phyloP scores from a whole-genome alignment of 2,888 invertebrate species.

The Drosophila mercatorum region DNA sequence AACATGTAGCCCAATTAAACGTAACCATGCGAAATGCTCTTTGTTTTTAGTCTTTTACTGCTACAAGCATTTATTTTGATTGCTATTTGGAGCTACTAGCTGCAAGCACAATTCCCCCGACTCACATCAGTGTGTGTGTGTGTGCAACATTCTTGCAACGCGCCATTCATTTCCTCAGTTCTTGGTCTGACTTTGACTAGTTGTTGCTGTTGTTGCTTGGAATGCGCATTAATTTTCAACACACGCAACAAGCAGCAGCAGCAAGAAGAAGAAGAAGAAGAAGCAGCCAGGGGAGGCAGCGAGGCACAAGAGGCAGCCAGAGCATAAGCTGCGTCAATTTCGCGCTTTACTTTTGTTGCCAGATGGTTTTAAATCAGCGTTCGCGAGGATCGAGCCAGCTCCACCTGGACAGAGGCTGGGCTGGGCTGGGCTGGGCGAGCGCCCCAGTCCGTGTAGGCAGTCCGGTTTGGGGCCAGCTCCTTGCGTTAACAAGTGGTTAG shows the following conservation, averaged over 20 bases:
- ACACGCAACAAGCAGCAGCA: slow-evolving; percentile 57
- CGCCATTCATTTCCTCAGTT: slow-evolving; percentile 68
- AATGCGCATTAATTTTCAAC: slow-evolving; percentile 81
- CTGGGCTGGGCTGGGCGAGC: slow-evolving; percentile 2
- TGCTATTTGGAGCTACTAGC: slow-evolving; percentile 35
- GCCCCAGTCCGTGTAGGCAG: slow-evolving; percentile 62
- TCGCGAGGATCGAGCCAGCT: slow-evolving; percentile 17
- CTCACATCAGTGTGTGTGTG: slow-evolving; percentile 1
- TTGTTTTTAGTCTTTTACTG: slow-evolving; percentile 26
- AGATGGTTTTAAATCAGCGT: slow-evolving; percentile 76
- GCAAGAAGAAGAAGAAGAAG: neutral
- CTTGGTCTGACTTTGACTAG: slow-evolving; percentile 22
- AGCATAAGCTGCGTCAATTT: slow-evolving; percentile 78
- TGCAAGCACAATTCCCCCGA: neutral
- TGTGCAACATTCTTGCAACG: slow-evolving; percentile 61
- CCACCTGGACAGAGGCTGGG: neutral
- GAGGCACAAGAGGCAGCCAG: slow-evolving; percentile 19
- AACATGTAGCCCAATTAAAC: slow-evolving; percentile 22
- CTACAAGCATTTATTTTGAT: slow-evolving; percentile 47
- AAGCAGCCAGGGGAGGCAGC: slow-evolving; percentile 19
- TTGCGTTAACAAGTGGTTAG: slow-evolving; percentile 77
- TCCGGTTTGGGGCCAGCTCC: slow-evolving; percentile 69
- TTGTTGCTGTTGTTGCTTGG: slow-evolving; percentile 38
- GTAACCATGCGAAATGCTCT: neutral
- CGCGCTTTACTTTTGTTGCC: slow-evolving; percentile 80